These are phyloP conservation scores for Calyptomena viridis DNA, from an alignment of 2,113 vertebrate species.

Conservation along the genomic window DNA sequence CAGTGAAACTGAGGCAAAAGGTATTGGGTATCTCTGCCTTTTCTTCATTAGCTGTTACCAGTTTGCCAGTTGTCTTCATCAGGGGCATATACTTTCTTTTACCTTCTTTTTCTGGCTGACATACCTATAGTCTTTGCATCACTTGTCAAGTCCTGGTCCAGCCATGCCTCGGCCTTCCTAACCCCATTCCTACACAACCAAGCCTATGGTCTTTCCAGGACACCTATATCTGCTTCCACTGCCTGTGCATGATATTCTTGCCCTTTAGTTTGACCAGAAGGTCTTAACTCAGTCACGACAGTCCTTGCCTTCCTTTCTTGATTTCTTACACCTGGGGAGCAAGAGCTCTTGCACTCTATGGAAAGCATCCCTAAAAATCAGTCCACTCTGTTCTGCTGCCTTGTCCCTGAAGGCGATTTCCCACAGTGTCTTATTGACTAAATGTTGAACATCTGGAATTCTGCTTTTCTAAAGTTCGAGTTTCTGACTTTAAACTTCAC, in stretches of 20 bases:
- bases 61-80: accelerated
- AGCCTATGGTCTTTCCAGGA: not conserved
- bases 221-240: not conserved
- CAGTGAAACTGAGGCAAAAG: not conserved
- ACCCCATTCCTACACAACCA: accelerated
- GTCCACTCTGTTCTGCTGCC: not conserved
- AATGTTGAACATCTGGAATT: not conserved
- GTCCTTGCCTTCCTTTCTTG: not conserved
- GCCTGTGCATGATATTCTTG: not conserved
- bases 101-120: not conserved
- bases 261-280: not conserved
- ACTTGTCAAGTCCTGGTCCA: not conserved
- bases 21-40: not conserved
- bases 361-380: not conserved
- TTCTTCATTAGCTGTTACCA: not conserved
- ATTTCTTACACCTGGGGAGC: not conserved
- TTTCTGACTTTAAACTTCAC: not conserved
- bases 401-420: not conserved
- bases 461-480: not conserved
- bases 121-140: not conserved
- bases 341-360: not conserved
- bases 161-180: not conserved
- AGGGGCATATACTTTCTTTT: not conserved
- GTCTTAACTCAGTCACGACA: not conserved
- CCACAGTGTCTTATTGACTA: not conserved